Evolutionary conservation across 2,113 vertebrate genomes (phyloP).

Genomic region (Salvelinus namaycush): DNA sequence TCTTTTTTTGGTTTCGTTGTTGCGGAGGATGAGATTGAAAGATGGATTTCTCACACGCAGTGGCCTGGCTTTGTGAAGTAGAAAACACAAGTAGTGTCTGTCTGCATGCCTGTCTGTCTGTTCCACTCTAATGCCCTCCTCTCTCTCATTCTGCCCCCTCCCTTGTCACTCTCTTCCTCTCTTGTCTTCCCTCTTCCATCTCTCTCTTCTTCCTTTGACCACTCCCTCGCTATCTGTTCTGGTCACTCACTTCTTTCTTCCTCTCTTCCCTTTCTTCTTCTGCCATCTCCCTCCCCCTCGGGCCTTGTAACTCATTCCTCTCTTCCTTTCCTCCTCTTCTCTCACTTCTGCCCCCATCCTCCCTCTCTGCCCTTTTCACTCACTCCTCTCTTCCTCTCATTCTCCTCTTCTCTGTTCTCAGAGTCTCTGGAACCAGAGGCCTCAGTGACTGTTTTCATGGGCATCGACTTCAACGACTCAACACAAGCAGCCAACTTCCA

Average conservation of each 20-base stretch:
- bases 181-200: conserved; percentile 5
- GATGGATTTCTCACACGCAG: conserved; percentile 67
- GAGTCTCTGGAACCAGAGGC: conserved; percentile 84
- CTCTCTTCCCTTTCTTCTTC: no score
- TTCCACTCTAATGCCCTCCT: conserved; percentile 57
- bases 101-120: conserved; percentile 58
- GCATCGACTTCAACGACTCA: conserved; percentile 96
- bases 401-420: conserved; percentile 58
- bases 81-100: conserved; percentile 64
- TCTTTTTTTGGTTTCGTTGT: conserved; percentile 23
- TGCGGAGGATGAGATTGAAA: conserved; percentile 57
- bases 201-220: no score
- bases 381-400: no score
- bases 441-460: conserved; percentile 86
- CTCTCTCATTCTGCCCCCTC: not conserved
- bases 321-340: no score
- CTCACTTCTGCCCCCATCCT: no score
- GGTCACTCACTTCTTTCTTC: no score
- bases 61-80: conserved; percentile 71
- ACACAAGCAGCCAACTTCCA: conserved; percentile 93
- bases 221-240: no score
- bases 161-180: conserved; percentile 57
- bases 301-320: no score
- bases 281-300: no score
- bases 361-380: no score